A percentile compares a stretch with the other conserved stretches of the same genome.
Evolutionary conservation across 2,888 invertebrate genomes (phyloP).

Genomic region (Microplitis manilae): DNA sequence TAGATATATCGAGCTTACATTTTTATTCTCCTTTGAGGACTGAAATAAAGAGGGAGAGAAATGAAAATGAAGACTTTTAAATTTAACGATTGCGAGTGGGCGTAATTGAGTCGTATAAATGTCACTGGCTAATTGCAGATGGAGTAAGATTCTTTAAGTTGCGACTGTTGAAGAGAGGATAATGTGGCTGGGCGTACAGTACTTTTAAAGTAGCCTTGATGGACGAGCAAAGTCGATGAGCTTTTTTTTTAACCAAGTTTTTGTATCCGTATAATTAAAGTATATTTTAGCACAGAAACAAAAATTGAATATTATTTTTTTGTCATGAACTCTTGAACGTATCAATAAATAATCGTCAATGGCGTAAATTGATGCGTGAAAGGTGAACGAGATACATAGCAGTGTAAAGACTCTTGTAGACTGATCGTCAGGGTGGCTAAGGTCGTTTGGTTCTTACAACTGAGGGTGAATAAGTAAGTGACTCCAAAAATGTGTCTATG

Average conservation of each 20-base stretch:
- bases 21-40: neutral
- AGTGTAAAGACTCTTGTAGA: conserved; percentile 33
- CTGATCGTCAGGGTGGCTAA: conserved; percentile 24
- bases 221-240: neutral
- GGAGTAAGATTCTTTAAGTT: conserved; percentile 39
- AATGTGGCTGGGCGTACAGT: neutral
- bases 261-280: neutral
- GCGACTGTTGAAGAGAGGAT: conserved; percentile 1
- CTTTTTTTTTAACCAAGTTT: neutral
- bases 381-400: conserved; percentile 33
- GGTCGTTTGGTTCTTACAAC: conserved; percentile 36
- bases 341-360: conserved; percentile 29
- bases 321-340: neutral
- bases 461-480: conserved; percentile 43
- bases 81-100: conserved; percentile 50
- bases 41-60: conserved; percentile 10
- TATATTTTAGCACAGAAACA: neutral
- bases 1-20: neutral
- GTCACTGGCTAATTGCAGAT: conserved; percentile 59
- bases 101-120: conserved; percentile 63
- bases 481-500: conserved; percentile 5
- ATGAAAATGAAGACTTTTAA: conserved; percentile 35
- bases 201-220: neutral
- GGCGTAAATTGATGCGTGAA: conserved; percentile 36
- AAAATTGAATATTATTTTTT: neutral